Conservation (phyloP, 1,140 invertebrate species). For the Harlomillsia oculata region DNA sequence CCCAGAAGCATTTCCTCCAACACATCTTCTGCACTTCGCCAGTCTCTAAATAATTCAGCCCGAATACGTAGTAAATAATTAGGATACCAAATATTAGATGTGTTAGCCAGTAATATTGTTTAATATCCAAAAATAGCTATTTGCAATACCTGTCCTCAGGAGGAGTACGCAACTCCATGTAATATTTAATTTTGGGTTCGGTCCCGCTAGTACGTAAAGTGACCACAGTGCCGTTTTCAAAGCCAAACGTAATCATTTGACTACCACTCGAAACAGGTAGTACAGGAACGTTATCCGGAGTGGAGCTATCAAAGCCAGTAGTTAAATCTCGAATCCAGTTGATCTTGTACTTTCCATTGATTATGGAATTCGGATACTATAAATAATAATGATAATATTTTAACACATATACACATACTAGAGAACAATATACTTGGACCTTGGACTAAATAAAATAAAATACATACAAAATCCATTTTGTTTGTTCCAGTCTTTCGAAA, state of each 20-base stretch:
- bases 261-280: conserved; percentile 65
- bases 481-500: conserved; percentile 41
- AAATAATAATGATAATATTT: conserved; percentile 17
- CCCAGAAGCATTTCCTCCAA: too few species aligned
- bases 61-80: too few species aligned
- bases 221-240: conserved; percentile 72
- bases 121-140: too few species aligned
- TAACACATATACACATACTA: too few species aligned
- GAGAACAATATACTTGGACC: too few species aligned
- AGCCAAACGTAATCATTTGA: conserved; percentile 96
- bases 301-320: conserved; percentile 70
- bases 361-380: conserved; percentile 65
- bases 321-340: conserved; percentile 73
- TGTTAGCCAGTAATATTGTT: too few species aligned
- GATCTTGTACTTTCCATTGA: conserved; percentile 62
- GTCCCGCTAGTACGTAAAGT: conserved; percentile 95
- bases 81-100: too few species aligned
- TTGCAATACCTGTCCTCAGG: conserved; percentile 4
- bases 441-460: too few species aligned
- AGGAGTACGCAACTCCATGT: conserved; percentile 70
- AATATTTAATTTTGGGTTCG: conserved; percentile 97
- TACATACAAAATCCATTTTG: not conserved
- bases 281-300: conserved; percentile 59
- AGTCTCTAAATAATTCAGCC: too few species aligned
- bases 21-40: too few species aligned